Percentiles rank a stretch among this genome's conserved stretches.
Evolutionary conservation across 2,888 invertebrate genomes (phyloP).

Genomic region (Orchesellides sinensis): DNA sequence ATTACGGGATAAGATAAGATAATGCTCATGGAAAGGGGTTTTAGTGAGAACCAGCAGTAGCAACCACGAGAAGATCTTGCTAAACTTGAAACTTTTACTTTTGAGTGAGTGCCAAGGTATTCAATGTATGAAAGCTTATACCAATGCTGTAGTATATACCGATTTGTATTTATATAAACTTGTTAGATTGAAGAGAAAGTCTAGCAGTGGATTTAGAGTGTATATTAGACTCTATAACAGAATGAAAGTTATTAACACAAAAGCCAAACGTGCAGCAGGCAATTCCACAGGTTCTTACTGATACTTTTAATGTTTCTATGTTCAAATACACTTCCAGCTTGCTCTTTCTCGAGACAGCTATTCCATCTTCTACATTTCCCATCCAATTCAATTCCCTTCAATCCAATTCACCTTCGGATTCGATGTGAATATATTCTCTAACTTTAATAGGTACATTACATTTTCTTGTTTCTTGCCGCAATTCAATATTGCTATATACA

Average conservation of each 20-base stretch:
- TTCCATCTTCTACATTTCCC: conserved; percentile 25
- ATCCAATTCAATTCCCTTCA: conserved; percentile 41
- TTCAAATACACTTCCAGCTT: neutral
- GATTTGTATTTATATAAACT: too few species aligned
- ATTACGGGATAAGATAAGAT: neutral
- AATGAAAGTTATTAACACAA: conserved; percentile 27
- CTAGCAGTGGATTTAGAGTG: neutral
- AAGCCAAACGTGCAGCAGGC: conserved; percentile 7
- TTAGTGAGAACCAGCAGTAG: too few species aligned
- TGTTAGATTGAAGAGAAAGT: too few species aligned
- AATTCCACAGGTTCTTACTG: conserved; percentile 36
- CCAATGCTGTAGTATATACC: neutral
- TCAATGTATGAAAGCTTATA: neutral
- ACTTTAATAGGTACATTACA: too few species aligned
- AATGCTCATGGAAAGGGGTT: too few species aligned
- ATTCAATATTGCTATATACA: too few species aligned
- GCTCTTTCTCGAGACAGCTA: conserved; percentile 3
- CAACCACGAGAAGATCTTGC: conserved; percentile 21
- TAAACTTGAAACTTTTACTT: neutral
- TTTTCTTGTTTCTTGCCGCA: too few species aligned
- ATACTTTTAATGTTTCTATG: too few species aligned
- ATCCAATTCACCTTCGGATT: conserved; percentile 20
- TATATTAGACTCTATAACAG: neutral
- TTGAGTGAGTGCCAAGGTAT: neutral
- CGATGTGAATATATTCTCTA: neutral